Evolutionary conservation across 2,888 invertebrate species (phyloP).

Genomic region (Leptinotarsa tumamoca): DNA sequence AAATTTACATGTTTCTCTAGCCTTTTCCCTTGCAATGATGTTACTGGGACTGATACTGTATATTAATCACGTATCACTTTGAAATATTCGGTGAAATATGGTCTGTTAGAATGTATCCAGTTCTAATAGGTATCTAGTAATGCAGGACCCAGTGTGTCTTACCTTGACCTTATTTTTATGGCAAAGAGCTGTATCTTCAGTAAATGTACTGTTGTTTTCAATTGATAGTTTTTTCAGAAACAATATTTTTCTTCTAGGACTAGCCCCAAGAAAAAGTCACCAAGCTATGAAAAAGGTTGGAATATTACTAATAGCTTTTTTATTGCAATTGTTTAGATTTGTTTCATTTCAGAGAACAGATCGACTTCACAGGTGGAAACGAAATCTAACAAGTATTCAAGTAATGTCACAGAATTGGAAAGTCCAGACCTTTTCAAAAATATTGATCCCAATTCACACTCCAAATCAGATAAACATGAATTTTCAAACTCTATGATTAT

Average conservation of each 20-base stretch:
- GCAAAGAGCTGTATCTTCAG: too few relatives aligned
- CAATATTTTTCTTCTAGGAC: conserved; percentile 16
- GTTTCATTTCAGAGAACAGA: conserved; percentile 19
- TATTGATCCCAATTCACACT: conserved; percentile 1
- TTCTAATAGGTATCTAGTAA: too few relatives aligned
- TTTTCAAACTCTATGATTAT: conserved; percentile 23
- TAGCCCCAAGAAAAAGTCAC: conserved; percentile 13
- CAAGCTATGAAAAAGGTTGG: conserved; percentile 28
- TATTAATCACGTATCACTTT: too few relatives aligned
- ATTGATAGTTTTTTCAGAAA: too few relatives aligned
- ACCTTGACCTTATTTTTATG: too few relatives aligned
- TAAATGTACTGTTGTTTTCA: too few relatives aligned
- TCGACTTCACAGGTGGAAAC: not conserved
- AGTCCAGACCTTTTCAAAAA: conserved; percentile 44
- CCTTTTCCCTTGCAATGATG: too few relatives aligned
- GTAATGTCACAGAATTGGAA: conserved; percentile 25
- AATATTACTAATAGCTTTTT: not conserved
- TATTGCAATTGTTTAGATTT: not conserved
- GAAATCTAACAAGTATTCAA: not conserved
- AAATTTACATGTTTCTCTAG: too few relatives aligned
- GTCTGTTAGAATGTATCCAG: too few relatives aligned
- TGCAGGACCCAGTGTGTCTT: too few relatives aligned
- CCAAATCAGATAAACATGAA: conserved; percentile 23
- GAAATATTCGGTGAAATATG: too few relatives aligned
- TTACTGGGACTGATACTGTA: too few relatives aligned